These are phyloP conservation scores for Drosophila tsacasi DNA, from an alignment of 1,140 invertebrate genomes.

Conservation along the genomic window DNA sequence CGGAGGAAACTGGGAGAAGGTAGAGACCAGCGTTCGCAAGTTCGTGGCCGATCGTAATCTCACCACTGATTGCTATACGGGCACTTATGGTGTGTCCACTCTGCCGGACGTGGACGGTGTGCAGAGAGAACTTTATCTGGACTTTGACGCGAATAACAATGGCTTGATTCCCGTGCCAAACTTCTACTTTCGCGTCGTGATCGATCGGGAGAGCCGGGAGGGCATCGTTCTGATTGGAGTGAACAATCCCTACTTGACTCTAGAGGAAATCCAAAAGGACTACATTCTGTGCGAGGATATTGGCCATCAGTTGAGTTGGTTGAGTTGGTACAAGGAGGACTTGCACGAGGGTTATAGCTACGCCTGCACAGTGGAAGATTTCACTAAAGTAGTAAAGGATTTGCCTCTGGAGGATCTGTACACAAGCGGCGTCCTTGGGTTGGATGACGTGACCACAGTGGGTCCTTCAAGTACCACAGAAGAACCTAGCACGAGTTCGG, in stretches of 20 bases:
- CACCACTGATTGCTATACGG: constrained; percentile 87
- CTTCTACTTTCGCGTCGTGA: constrained; percentile 87
- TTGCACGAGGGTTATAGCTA: constrained; percentile 88
- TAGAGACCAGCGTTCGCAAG: constrained; percentile 85
- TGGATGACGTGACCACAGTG: constrained; percentile 53
- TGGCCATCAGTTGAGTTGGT: constrained; percentile 85
- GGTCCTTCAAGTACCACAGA: constrained; percentile 2
- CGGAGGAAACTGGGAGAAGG: constrained; percentile 88
- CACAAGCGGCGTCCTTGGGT: constrained; percentile 71
- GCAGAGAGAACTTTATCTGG: constrained; percentile 86
- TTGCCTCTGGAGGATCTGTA: constrained; percentile 73
- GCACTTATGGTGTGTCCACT: constrained; percentile 86
- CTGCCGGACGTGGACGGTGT: constrained; percentile 85
- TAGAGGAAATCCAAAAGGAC: constrained; percentile 77
- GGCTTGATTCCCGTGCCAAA: constrained; percentile 86
- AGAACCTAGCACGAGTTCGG: constrained; percentile 2
- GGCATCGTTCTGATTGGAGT: constrained; percentile 87
- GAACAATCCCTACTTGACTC: constrained; percentile 87
- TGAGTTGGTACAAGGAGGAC: constrained; percentile 86
- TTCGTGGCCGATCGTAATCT: constrained; percentile 78
- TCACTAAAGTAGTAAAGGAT: constrained; percentile 86
- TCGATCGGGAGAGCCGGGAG: constrained; percentile 84
- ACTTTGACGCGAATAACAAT: constrained; percentile 83
- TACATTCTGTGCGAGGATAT: constrained; percentile 86
- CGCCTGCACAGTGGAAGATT: constrained; percentile 88